A percentile compares a stretch with the other conserved stretches of the same genome.
Evolutionary conservation across 2,113 vertebrate genomes (phyloP).

Genomic region (Colistium nudipinnis): DNA sequence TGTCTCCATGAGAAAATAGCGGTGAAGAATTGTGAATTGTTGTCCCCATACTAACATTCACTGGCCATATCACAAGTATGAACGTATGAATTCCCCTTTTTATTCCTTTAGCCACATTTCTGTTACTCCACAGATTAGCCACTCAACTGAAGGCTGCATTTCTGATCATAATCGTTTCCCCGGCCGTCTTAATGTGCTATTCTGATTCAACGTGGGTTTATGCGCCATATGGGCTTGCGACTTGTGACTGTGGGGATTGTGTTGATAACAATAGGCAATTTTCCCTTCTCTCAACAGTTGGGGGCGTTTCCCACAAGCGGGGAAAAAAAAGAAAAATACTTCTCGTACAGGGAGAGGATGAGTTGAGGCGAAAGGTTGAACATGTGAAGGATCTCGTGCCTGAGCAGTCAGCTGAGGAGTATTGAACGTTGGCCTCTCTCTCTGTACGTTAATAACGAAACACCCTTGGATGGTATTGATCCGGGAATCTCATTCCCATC

Average conservation of each 20-base stretch:
- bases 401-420: conserved; percentile 49
- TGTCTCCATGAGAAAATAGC: conserved; percentile 9
- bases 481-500: conserved; percentile 56
- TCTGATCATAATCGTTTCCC: too few relatives aligned
- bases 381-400: neutral
- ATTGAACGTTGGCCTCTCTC: conserved; percentile 34
- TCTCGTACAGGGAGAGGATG: too few relatives aligned
- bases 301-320: neutral
- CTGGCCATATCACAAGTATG: neutral
- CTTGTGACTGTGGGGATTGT: neutral
- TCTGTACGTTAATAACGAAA: conserved; percentile 57
- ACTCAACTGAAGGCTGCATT: too few relatives aligned
- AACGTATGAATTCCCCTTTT: neutral
- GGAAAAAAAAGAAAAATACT: neutral
- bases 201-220: neutral
- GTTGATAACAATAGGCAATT: neutral
- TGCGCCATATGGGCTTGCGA: neutral
- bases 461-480: conserved; percentile 63
- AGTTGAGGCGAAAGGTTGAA: neutral
- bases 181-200: neutral
- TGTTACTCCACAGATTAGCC: neutral
- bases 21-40: neutral
- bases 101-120: too few relatives aligned
- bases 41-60: neutral
- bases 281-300: neutral